phyloP scores from a whole-genome alignment of 1,140 invertebrate genomes.

The Plectrocnemia conspersa region DNA sequence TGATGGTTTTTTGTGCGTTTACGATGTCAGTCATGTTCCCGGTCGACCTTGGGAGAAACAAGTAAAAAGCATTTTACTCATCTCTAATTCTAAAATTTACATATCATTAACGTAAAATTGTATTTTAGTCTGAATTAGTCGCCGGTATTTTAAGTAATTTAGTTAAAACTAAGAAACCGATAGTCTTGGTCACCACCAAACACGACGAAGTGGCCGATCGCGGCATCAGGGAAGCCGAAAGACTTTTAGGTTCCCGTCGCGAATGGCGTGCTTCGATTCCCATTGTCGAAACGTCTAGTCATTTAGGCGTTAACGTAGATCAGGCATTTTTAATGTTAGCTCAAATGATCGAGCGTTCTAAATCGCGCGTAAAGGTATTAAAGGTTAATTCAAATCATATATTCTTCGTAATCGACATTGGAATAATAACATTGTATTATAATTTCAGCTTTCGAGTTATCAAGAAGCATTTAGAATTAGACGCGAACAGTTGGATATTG shows the following conservation, averaged over 20 bases:
- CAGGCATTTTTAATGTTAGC: constrained; percentile 87
- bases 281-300: constrained; percentile 90
- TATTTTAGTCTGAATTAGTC: constrained; percentile 62
- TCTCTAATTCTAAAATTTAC: not conserved
- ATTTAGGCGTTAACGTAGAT: constrained; percentile 96
- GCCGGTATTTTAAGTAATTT: constrained; percentile 79
- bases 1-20: constrained; percentile 94
- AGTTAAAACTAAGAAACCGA: constrained; percentile 89
- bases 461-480: constrained; percentile 78
- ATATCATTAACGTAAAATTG: constrained; percentile 1
- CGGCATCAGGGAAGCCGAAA: constrained; percentile 85
- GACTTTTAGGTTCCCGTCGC: constrained; percentile 74
- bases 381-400: not conserved
- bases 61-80: constrained; percentile 43
- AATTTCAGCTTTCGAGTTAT: constrained; percentile 70
- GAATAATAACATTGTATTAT: constrained; percentile 10
- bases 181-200: constrained; percentile 94
- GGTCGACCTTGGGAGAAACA: constrained; percentile 86
- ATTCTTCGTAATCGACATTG: not conserved
- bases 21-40: constrained; percentile 91
- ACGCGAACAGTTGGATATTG: constrained; percentile 83
- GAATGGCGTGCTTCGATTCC: constrained; percentile 87
- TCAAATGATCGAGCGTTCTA: constrained; percentile 80
- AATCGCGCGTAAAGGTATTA: constrained; percentile 55
- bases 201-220: constrained; percentile 89